Evolutionary conservation across 2,888 invertebrate species (phyloP).

Genomic region (Lycophotia porphyrea): DNA sequence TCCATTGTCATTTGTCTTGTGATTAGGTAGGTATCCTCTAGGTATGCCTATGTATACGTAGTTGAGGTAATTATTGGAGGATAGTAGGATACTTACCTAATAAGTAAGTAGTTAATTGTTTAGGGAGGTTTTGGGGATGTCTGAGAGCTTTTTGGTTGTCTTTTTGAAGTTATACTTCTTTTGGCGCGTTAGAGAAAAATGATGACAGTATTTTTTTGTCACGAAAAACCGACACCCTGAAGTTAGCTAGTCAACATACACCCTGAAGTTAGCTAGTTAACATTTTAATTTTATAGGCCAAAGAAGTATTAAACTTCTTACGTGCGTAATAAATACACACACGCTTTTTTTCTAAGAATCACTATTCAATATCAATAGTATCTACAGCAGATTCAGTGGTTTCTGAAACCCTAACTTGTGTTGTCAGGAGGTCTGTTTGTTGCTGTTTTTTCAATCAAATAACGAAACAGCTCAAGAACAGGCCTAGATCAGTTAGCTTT

Average conservation of each 20-base stretch:
- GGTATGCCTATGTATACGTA: constrained; percentile 35
- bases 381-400: background rate
- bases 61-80: constrained; percentile 56
- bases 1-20: constrained; percentile 71
- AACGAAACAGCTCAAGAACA: background rate
- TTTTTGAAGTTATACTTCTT: too few relatives aligned
- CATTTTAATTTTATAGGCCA: too few relatives aligned
- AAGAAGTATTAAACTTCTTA: too few relatives aligned
- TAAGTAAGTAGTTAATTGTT: constrained; percentile 6
- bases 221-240: too few relatives aligned
- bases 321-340: too few relatives aligned
- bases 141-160: background rate
- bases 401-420: background rate
- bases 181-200: too few relatives aligned
- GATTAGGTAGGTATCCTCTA: constrained; percentile 64
- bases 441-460: background rate
- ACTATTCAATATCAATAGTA: background rate
- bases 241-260: too few relatives aligned
- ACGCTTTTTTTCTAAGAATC: background rate
- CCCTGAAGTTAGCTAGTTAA: too few relatives aligned
- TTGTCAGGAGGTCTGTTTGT: background rate
- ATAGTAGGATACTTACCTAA: too few relatives aligned
- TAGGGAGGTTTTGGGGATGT: background rate
- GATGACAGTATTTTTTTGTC: too few relatives aligned
- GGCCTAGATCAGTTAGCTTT: background rate